Evolutionary conservation across 2,888 invertebrate species (phyloP).

Genomic region (Pammene aurita): DNA sequence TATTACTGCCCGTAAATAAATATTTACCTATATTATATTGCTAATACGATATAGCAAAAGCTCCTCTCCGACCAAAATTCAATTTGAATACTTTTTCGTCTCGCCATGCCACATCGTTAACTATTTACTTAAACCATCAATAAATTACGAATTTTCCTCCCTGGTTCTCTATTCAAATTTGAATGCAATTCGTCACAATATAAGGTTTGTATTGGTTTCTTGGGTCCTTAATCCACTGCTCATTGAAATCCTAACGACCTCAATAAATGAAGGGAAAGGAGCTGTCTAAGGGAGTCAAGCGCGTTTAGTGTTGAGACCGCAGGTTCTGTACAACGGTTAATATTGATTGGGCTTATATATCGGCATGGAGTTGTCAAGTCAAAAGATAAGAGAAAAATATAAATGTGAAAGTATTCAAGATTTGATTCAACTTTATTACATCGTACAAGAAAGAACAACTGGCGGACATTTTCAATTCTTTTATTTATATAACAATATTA

Average conservation of each 20-base stretch:
- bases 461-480: no score
- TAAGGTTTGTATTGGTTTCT: constrained; percentile 17
- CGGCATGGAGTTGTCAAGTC: no score
- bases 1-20: no score
- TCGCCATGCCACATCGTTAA: constrained; percentile 29
- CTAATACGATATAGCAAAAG: neutral
- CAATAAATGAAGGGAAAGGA: constrained; percentile 34
- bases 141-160: constrained; percentile 25
- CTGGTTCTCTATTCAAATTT: neutral
- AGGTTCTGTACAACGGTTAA: neutral
- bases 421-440: no score
- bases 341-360: no score
- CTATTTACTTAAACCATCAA: constrained; percentile 37
- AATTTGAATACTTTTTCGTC: constrained; percentile 15
- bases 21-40: no score
- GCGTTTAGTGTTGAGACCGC: neutral
- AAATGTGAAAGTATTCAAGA: no score
- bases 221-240: constrained; percentile 14
- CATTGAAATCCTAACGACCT: constrained; percentile 39
- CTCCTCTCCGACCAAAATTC: neutral
- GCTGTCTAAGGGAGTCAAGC: constrained; percentile 4
- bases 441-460: no score
- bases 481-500: no score
- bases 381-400: no score
- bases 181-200: neutral